A percentile compares a stretch with the other conserved stretches of the same genome.
phyloP scores from a whole-genome alignment of 2,113 vertebrate species.

The Bungarus multicinctus region DNA sequence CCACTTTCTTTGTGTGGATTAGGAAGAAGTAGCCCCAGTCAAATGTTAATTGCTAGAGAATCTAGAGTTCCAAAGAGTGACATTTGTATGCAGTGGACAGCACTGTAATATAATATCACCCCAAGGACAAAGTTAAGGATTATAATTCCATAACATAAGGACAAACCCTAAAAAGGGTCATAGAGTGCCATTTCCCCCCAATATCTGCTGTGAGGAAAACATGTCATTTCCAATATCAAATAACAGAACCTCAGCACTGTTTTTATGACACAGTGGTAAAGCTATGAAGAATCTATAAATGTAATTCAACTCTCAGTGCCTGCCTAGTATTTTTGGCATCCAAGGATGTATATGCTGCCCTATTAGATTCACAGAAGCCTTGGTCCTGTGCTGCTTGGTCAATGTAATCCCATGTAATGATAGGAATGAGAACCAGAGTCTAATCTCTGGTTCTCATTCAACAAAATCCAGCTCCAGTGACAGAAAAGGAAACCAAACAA shows the following conservation, averaged over 20 bases:
- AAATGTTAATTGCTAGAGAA: background rate
- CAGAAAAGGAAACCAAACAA: background rate
- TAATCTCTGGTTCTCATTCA: no score
- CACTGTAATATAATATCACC: background rate
- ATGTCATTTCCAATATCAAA: background rate
- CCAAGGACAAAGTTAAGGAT: background rate
- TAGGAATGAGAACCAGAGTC: background rate
- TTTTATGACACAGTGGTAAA: background rate
- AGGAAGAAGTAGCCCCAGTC: background rate
- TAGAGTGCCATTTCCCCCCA: background rate
- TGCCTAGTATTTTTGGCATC: background rate
- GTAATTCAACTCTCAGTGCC: background rate
- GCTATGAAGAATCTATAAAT: constrained; percentile 13
- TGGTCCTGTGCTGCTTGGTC: background rate
- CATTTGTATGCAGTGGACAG: background rate
- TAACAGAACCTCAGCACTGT: background rate
- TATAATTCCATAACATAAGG: background rate
- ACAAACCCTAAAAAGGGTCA: background rate
- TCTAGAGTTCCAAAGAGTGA: background rate
- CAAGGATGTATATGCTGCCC: background rate
- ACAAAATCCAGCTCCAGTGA: background rate
- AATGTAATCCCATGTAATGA: background rate
- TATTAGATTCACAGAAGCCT: background rate
- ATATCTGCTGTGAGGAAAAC: constrained; percentile 1
- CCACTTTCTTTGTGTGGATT: background rate